Conservation (phyloP, 2,113 vertebrate genomes). For the Psilopsiagon aurifrons region DNA sequence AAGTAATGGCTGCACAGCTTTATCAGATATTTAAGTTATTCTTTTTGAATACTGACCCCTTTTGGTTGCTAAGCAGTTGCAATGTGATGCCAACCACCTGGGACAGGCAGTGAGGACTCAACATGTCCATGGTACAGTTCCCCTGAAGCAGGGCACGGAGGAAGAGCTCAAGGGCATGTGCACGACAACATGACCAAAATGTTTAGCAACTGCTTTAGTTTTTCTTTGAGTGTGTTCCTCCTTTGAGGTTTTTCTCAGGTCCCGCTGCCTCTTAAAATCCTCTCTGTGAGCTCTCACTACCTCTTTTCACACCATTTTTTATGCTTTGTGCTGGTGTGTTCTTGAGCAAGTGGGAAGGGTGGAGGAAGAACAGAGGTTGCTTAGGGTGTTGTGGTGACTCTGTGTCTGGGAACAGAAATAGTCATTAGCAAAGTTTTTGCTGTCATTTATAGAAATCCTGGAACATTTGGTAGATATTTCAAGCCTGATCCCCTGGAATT, state of each 20-base stretch:
- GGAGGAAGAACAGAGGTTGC: not conserved
- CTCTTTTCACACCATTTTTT: not conserved
- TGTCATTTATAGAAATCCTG: not conserved
- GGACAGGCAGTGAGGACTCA: not conserved
- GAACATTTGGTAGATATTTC: not conserved
- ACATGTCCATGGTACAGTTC: fast-evolving
- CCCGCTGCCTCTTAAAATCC: not conserved
- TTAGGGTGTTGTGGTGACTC: not conserved
- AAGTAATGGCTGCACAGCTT: not conserved
- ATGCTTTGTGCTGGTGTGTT: not conserved
- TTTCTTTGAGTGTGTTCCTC: not conserved
- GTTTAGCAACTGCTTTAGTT: not conserved
- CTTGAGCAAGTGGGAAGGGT: not conserved
- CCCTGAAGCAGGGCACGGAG: not conserved
- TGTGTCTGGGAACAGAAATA: not conserved
- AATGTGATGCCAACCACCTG: not conserved
- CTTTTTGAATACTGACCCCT: not conserved
- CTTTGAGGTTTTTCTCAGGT: not conserved
- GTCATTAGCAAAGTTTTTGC: not conserved
- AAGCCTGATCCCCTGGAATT: not conserved
- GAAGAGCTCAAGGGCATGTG: not conserved
- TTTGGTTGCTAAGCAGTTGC: not conserved
- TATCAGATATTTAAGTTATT: not conserved
- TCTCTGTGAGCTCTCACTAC: constrained; percentile 37
- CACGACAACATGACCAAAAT: not conserved